Evolutionary conservation across 2,797 vertebrate species (phyloP), one percentile per base, ranked within the genome.

Genomic region (Coregonus suidteri): DNA sequence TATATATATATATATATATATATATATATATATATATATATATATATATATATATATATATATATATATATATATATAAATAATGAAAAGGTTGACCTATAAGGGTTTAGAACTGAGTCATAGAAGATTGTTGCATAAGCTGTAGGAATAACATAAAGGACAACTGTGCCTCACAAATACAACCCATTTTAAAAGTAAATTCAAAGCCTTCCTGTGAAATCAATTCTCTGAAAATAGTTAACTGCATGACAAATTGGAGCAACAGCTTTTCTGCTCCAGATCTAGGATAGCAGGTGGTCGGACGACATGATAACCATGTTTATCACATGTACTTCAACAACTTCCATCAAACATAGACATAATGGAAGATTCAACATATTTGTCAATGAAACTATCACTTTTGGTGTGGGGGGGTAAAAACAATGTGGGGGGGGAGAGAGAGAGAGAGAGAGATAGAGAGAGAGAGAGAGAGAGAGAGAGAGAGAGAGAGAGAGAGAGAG

Each of bases 281-380:
- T 47, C 52, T 41, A 25, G 11, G 53, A n/a, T 75, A 64, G 78
- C 74, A 82, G 76, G 80, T 81, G 82, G 80, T 75, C 68, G 77
- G 78, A 75, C 30, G 66, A 31, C 68, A 79, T n/a, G 18, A n/a
- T 15, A 20, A 53, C 15, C 6, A 51, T 77, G 73, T 82, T 86
- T 77, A 82, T 76, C 76, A 77, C 77, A 71, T 72, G 79, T 75
- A 82, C 73, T 75, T 81, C 75, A 78, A 66, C 69, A 82, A 62
- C 20, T 30, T 64, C 1, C 20, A 64, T 25, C 4, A 64, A 25
- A 64, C 20, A 4, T 25, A 62, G 52, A 79, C 71, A 75, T 72
- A 68, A 84, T 70, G 75, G 75, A 70, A 25, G 4, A 51, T 30
- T 62, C 16, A 56, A 80, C 76, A 37, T 70, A 71, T 30, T 9